Evolutionary conservation across 2,797 vertebrate species (phyloP), one percentile per base, ranked within the genome.

Genomic region (Bovichtus variegatus): DNA sequence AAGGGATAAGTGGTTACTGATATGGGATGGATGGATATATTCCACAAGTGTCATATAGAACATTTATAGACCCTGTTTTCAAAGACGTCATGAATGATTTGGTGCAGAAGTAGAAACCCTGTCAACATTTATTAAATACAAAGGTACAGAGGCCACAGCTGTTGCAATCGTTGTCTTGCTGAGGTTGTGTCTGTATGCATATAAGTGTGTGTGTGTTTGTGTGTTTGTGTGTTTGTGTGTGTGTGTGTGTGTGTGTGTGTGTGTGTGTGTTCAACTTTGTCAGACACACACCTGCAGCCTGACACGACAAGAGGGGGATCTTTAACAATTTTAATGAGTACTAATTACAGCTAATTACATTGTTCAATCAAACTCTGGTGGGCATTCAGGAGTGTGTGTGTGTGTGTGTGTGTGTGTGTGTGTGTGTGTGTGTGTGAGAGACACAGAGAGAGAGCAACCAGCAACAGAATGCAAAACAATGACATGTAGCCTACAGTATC

Each of bases 291-390:
- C 92, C 94, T 94, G 94, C 77, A 86, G 71, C 55, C 71, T 75
- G 76, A 87, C 82, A 81, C 74, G 64, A 85, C 71, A 81, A 81
- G 83, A 81, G 87, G 79, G 79, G 85, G 72, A 89, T 90, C 89
- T 93, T 93, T 91, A 93, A 93, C 87, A 87, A 87, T 89, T 88
- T 81, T 90, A 92, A 94, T 93, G 86, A 91, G 80, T 75, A 80
- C 84, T 93, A 94, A 95, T 95, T 94, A 93, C 81, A 80, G 74
- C 75, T 93, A 95, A 95, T 95, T 93, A 89, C 76, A 93, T 91
- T 91, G 93, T 93, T 95, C 92, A 94, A 85, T 94, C 93, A 94
- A 91, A 89, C 77, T 81, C 81, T 82, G 82, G 86, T 80, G 65
- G 55, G 80, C 76, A 63, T 84, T 78, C 34, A 50, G 50, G 41